Percentiles rank a stretch among this genome's conserved stretches.
These are phyloP conservation scores for Murina feae DNA, from an alignment of 2,113 vertebrate species.

Conservation along the genomic window DNA sequence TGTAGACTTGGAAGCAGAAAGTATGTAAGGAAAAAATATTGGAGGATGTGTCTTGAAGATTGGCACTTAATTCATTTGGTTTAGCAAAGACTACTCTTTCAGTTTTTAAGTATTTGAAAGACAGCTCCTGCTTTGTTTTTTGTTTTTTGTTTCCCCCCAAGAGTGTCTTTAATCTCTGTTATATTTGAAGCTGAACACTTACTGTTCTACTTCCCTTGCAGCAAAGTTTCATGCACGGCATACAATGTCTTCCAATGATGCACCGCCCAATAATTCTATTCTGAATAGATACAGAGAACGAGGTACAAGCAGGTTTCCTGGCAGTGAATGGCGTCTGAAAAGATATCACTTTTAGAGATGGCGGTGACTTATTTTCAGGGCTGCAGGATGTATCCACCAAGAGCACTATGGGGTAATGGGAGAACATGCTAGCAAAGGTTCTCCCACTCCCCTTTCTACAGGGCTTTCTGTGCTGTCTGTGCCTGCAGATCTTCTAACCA, in stretches of 20 bases:
- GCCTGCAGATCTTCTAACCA: not conserved
- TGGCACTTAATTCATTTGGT: not conserved
- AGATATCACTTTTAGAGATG: not conserved
- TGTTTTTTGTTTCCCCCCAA: not conserved
- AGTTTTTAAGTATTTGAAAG: not conserved
- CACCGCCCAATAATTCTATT: not conserved
- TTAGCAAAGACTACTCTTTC: not conserved
- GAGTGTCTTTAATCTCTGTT: not conserved
- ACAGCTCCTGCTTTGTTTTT: not conserved
- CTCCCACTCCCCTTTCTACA: accelerated
- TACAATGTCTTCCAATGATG: not conserved
- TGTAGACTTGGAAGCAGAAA: accelerated
- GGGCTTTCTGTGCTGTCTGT: too few species aligned
- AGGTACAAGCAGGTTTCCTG: not conserved
- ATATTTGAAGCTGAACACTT: not conserved
- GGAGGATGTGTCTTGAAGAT: not conserved
- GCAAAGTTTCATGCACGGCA: not conserved
- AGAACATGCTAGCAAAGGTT: accelerated
- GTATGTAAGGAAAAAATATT: not conserved
- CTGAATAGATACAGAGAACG: not conserved
- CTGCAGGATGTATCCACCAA: accelerated
- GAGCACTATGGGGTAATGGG: accelerated
- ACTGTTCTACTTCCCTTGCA: not conserved
- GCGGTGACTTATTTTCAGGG: accelerated
- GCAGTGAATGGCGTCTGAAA: not conserved